Evolutionary conservation across 1,140 invertebrate species (phyloP), one percentile per base, ranked within the genome.

Genomic region (Drosophila suzukii): DNA sequence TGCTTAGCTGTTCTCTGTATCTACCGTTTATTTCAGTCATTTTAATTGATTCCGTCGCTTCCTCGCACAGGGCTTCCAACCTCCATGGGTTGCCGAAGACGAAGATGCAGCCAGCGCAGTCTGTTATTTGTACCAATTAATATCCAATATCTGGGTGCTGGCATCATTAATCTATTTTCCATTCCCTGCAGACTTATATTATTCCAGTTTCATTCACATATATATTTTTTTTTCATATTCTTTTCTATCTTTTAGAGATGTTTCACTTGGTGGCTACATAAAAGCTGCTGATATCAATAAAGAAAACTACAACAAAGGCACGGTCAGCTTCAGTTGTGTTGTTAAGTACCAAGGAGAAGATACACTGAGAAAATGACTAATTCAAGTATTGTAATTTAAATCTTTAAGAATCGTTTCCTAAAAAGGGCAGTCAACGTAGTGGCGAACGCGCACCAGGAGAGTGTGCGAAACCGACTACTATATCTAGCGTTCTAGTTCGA

Each of bases 111-210:
- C 27, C 32, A 50, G 15, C 62, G 67, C 68, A 83, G 75, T 72
- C 83, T 88, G 84, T 88, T 84, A 84, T 83, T 90, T 89, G 84
- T 81, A 89, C 80, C 84, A 89, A 89, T 89, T 89, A 89, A 89
- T 89, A 89, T 89, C 72, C 85, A 89, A 89, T 90, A 89, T 89
- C 84, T 78, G 67, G 59, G 44, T 34, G 61, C 70, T 78, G 66
- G 61, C 74, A 81, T 81, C 84, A 90, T 90, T 89, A 81, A 77
- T 81, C 89, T 72, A 67, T 53, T 47, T 72, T 73, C 27, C 55
- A 39, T 13, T 44, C n/a, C 17, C 57, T 30, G 53, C 30, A 55
- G 54, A 41, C 50, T 17, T 27, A 6, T 11, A 30, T 32, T 34
- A 8, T n/a, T 20, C 24, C 41, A 32, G n/a, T 59, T 43, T 43